phyloP scores from a whole-genome alignment of 2,113 vertebrate species.

The Diglossa brunneiventris region DNA sequence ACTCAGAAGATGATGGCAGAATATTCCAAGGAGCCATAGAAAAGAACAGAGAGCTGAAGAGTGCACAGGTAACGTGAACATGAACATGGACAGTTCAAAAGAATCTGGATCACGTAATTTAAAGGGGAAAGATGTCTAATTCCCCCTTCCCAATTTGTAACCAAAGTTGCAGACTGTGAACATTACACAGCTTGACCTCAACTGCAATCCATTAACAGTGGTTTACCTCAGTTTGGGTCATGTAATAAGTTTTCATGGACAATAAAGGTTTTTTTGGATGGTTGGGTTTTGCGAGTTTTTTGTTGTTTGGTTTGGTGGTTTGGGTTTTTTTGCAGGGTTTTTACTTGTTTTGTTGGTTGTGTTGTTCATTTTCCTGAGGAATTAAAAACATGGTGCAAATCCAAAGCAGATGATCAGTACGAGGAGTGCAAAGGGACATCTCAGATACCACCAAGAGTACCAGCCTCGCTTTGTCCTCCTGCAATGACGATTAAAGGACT shows the following conservation, averaged over 20 bases:
- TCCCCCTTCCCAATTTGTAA: background rate
- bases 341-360: background rate
- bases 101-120: background rate
- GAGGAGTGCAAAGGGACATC: background rate
- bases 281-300: fast-evolving
- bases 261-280: background rate
- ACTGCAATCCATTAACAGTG: background rate
- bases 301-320: background rate
- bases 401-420: background rate
- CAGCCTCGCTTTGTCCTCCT: background rate
- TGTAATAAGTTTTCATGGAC: background rate
- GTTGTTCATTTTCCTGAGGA: background rate
- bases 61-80: background rate
- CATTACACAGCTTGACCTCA: background rate
- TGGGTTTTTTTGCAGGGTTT: background rate
- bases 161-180: background rate
- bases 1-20: background rate
- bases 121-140: background rate
- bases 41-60: background rate
- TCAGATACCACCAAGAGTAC: background rate
- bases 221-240: background rate
- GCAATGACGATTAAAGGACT: background rate
- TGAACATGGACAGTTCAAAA: background rate
- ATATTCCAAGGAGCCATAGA: background rate
- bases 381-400: background rate